Evolutionary conservation across 2,113 vertebrate species (phyloP).

Genomic region (Cyanoderma ruficeps): DNA sequence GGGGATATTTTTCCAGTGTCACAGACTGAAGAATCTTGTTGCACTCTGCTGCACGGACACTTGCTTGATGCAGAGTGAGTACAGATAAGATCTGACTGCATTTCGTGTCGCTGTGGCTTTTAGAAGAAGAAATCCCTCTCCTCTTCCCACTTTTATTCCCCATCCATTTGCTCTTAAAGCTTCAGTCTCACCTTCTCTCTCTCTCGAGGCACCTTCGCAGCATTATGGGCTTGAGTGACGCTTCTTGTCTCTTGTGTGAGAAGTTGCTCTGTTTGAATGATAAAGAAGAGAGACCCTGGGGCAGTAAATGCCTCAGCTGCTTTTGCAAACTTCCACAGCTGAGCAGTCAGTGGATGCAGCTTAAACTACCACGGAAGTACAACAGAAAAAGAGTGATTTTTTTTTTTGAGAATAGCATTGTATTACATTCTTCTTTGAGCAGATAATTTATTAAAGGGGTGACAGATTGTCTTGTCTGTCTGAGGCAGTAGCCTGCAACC

Average conservation of each 20-base stretch:
- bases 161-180: background rate
- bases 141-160: background rate
- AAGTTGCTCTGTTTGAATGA: background rate
- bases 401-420: background rate
- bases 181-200: background rate
- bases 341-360: background rate
- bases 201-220: background rate
- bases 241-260: background rate
- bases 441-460: conserved; percentile 36
- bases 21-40: background rate
- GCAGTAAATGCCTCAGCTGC: background rate
- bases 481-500: background rate
- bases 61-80: background rate
- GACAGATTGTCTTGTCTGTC: conserved; percentile 12
- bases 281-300: background rate
- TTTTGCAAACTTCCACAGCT: background rate
- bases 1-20: background rate
- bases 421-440: conserved; percentile 16
- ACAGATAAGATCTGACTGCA: background rate
- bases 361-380: background rate
- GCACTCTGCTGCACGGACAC: background rate
- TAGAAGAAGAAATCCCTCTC: background rate
- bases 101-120: background rate
- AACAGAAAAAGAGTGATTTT: background rate
- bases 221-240: background rate